These are phyloP conservation scores for Acleris holmiana DNA, from an alignment of 2,888 invertebrate species.

Conservation along the genomic window DNA sequence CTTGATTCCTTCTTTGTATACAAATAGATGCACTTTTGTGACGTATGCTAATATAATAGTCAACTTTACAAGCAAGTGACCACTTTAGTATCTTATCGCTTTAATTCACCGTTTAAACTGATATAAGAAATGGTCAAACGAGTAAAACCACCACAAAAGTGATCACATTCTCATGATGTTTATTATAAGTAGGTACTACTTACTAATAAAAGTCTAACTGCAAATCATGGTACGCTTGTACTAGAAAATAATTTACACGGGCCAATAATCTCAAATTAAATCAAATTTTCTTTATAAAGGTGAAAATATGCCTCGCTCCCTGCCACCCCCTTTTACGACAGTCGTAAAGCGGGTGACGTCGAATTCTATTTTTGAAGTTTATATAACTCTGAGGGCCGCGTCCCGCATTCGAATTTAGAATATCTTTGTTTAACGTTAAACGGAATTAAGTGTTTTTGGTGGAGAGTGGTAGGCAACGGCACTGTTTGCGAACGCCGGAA, in stretches of 20 bases:
- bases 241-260: conserved; percentile 3
- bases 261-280: conserved; percentile 43
- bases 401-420: conserved; percentile 58
- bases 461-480: neutral
- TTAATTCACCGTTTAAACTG: too few relatives aligned
- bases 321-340: conserved; percentile 65
- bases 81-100: too few relatives aligned
- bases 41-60: too few relatives aligned
- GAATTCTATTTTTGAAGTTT: conserved; percentile 74
- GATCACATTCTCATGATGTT: too few relatives aligned
- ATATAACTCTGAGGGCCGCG: conserved; percentile 54
- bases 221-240: neutral
- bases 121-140: too few relatives aligned
- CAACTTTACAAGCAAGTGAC: too few relatives aligned
- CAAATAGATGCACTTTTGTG: neutral
- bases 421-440: conserved; percentile 54
- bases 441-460: conserved; percentile 45
- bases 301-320: conserved; percentile 65
- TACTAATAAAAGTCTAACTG: neutral
- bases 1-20: neutral
- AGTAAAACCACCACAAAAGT: too few relatives aligned
- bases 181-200: too few relatives aligned
- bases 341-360: conserved; percentile 67
- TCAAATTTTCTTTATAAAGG: conserved; percentile 63
- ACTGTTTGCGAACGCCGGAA: neutral